Conservation (phyloP, 2,888 invertebrate species). For the Lithophane semibrunnea region DNA sequence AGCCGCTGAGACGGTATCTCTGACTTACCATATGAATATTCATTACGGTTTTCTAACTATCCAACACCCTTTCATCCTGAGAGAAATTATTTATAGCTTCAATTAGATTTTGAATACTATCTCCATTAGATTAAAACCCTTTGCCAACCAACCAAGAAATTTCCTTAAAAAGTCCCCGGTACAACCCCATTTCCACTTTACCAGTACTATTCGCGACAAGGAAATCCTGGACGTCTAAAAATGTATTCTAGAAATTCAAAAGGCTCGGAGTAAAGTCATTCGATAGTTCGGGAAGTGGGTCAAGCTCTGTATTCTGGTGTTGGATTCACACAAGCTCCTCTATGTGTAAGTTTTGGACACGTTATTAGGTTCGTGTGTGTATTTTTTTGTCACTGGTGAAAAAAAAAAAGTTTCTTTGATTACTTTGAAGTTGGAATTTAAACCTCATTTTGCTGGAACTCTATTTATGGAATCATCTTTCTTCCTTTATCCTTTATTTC, state of each 20-base stretch:
- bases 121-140: slow-evolving; percentile 18
- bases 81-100: background rate
- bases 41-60: background rate
- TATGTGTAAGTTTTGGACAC: slow-evolving; percentile 28
- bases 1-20: background rate
- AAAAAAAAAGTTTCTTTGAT: slow-evolving; percentile 29
- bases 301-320: slow-evolving; percentile 56
- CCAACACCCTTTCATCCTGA: background rate
- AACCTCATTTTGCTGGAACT: background rate
- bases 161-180: slow-evolving; percentile 7
- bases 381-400: too few relatives aligned
- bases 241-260: slow-evolving; percentile 60
- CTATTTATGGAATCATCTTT: background rate
- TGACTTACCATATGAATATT: too few relatives aligned
- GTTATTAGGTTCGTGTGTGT: slow-evolving; percentile 38
- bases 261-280: slow-evolving; percentile 43
- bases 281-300: slow-evolving; percentile 64
- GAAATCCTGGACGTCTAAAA: slow-evolving; percentile 47
- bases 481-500: background rate
- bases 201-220: slow-evolving; percentile 39
- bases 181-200: slow-evolving; percentile 40
- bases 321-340: slow-evolving; percentile 42
- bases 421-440: background rate
- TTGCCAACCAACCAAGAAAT: background rate
- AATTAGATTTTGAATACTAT: slow-evolving; percentile 3